Evolutionary conservation across 2,113 vertebrate species (phyloP), one percentile per base, ranked within the genome.

Genomic region (Clarias batrachus): DNA sequence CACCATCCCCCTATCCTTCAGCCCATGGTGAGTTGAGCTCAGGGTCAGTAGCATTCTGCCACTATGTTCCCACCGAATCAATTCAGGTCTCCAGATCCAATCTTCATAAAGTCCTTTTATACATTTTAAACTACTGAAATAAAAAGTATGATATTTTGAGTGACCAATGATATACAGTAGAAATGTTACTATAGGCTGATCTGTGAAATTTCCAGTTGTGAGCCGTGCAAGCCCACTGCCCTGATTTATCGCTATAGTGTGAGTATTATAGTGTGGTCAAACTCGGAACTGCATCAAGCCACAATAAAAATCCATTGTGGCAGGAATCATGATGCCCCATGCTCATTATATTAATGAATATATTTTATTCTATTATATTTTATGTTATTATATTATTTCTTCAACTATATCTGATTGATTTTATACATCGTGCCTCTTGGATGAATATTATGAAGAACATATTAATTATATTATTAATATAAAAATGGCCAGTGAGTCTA

Each of bases 1-100:
- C 41, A 41, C 86, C 62, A 68, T 63, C 54, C 79, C 66, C 85
- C 85, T 37, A 14, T 56, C 74, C 80, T 66, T 80, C 54, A 71
- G 56, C 25, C 76, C 71, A 76, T 82, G 59, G 27, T 25, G 57
- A 85, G 41, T 76, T 68, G 90, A 92, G 91, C 77, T 86, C 81
- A 66, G 87, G 92, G 88, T 90, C 81, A 90, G 87, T 91, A 74
- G 90, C 78, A 87, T 7, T 81, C 95, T 96, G 90, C 86, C 88
- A 93, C 81, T 48, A 74, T 30, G 90, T 91, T 94, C 94, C 89
- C 93, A 93, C 94, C 96, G 93, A 93, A 91, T 92, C 94, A 95
- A 95, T 96, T 95, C 95, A 96, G 95, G 96, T 83, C 19, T 54
- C 63, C 48, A 54, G n/a, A 17, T 62, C 27, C 6, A 37, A 60